A percentile compares a stretch with the other conserved stretches of the same genome.
Conservation (phyloP, 2,797 vertebrate genomes). For the Tenualosa ilisha region DNA sequence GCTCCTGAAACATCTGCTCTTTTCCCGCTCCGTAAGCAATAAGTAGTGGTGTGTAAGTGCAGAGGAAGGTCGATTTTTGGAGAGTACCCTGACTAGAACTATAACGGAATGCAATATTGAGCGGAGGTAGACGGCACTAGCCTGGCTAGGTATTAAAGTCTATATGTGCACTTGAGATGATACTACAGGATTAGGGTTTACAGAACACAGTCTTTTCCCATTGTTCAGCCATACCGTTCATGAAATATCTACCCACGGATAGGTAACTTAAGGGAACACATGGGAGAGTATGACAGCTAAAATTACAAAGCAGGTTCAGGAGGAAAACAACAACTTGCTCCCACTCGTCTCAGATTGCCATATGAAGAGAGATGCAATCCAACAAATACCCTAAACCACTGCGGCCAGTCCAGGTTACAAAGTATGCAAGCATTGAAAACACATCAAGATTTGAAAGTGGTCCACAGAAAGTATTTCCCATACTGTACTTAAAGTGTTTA, state of each 20-base stretch:
- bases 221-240: not conserved
- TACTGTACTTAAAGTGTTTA: not conserved
- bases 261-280: not conserved
- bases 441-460: not conserved
- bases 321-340: not conserved
- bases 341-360: not conserved
- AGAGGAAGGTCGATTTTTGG: not conserved
- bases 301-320: not conserved
- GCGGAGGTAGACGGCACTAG: no score
- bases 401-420: not conserved
- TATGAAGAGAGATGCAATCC: not conserved
- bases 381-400: not conserved
- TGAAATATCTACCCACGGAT: not conserved
- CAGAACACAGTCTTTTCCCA: no score
- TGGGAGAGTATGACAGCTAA: not conserved
- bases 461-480: not conserved
- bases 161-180: not conserved
- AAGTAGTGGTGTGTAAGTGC: not conserved
- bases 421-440: not conserved
- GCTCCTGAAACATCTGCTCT: not conserved
- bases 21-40: not conserved
- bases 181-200: not conserved
- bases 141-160: no score
- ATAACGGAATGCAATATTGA: no score
- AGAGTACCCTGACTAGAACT: not conserved